Conservation (phyloP, 92 coral and sea anemone species). For the Galaxea fascicularis region DNA sequence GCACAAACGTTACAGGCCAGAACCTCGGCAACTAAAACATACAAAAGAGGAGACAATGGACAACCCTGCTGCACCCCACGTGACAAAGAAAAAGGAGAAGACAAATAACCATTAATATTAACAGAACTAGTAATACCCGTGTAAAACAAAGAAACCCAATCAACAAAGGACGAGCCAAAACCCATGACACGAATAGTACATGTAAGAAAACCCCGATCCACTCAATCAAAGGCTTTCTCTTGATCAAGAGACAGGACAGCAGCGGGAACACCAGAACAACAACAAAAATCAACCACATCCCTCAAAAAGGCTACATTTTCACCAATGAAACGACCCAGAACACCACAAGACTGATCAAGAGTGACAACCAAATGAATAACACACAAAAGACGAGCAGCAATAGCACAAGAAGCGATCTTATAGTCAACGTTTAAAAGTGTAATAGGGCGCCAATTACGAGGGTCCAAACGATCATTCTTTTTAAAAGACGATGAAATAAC, state of each 20-base stretch:
- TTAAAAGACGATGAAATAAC: not conserved
- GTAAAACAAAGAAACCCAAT: conserved; percentile 25
- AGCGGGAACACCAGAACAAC: not conserved
- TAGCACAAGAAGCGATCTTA: not conserved
- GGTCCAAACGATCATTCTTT: not conserved
- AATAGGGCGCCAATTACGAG: not conserved
- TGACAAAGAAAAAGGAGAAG: not conserved
- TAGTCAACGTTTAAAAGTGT: not conserved
- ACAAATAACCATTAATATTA: conserved; percentile 19
- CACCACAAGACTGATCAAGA: conserved; percentile 24
- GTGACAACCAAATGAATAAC: conserved; percentile 8
- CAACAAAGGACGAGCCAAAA: conserved; percentile 41
- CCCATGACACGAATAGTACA: not conserved
- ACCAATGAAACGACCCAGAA: conserved; percentile 12
- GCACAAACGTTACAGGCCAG: conserved; percentile 18
- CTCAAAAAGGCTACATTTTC: conserved; percentile 23
- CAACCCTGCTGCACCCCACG: conserved; percentile 47
- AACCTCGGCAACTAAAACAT: conserved; percentile 22
- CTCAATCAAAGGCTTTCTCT: conserved; percentile 46
- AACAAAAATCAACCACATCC: not conserved
- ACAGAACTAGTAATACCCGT: not conserved
- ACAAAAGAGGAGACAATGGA: conserved; percentile 17
- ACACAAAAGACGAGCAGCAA: conserved; percentile 1
- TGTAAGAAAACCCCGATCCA: conserved; percentile 36
- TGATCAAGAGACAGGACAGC: conserved; percentile 29